Percentiles rank a stretch among this genome's conserved stretches.
These are phyloP conservation scores for Conger conger DNA, from an alignment of 2,113 vertebrate species.

Conservation along the genomic window DNA sequence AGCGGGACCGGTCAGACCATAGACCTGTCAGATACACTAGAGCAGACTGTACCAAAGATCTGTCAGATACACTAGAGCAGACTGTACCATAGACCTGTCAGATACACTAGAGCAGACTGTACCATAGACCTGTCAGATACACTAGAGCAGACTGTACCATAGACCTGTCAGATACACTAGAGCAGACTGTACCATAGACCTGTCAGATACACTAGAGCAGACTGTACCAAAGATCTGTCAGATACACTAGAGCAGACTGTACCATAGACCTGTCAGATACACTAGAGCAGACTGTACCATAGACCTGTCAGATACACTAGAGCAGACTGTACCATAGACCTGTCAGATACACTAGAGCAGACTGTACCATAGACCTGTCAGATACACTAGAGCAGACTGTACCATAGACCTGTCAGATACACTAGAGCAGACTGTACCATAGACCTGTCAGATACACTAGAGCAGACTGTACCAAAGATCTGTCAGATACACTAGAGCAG, in stretches of 20 bases:
- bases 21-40: neutral
- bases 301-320: neutral
- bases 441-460: neutral
- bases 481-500: neutral
- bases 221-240: neutral
- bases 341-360: neutral
- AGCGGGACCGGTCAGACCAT: slow-evolving; percentile 69
- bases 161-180: neutral
- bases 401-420: neutral
- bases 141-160: neutral
- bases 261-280: neutral
- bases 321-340: neutral
- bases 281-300: neutral
- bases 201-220: neutral
- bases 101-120: neutral
- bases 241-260: neutral
- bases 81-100: neutral
- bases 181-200: neutral
- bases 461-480: neutral
- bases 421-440: neutral
- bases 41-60: neutral
- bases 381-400: neutral
- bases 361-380: neutral
- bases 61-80: neutral
- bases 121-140: neutral